These are phyloP conservation scores for Nothura maculosa DNA, from an alignment of 2,797 vertebrate species.

Conservation along the genomic window DNA sequence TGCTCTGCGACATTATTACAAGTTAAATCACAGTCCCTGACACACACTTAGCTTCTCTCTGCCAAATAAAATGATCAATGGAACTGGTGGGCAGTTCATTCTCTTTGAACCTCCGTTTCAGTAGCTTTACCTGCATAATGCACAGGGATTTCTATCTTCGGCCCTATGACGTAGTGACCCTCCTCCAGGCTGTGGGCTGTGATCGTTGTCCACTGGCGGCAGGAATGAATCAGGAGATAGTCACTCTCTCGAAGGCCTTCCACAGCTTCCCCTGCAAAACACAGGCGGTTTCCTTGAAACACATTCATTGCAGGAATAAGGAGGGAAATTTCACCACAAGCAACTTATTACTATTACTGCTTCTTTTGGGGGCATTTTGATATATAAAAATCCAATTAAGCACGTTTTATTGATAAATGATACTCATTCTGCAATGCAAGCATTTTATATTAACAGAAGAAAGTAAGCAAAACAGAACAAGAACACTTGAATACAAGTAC, in stretches of 20 bases:
- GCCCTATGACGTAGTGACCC: conserved; percentile 98
- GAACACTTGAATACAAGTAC: not conserved
- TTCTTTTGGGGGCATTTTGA: not conserved
- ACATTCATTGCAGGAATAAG: not conserved
- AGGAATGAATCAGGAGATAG: conserved; percentile 97
- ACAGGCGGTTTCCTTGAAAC: conserved; percentile 10
- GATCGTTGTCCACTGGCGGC: conserved; percentile 98
- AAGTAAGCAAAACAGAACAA: not conserved
- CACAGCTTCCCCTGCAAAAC: conserved; percentile 89
- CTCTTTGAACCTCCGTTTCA: not conserved
- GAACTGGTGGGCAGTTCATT: not conserved
- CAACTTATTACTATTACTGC: not conserved
- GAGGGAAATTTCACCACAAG: not conserved
- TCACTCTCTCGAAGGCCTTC: conserved; percentile 97
- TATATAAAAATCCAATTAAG: not conserved
- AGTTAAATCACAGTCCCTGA: not conserved
- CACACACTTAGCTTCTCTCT: not conserved
- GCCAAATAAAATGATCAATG: not conserved
- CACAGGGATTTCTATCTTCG: conserved; percentile 99
- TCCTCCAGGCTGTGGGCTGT: conserved; percentile 99
- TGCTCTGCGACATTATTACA: not conserved
- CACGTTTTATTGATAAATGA: not conserved
- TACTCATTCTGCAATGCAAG: not conserved
- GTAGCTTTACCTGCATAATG: conserved; percentile 95
- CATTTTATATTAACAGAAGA: not conserved